phyloP scores from a whole-genome alignment of 2,888 invertebrate genomes.

The Scaptomyza cyrtandrae region DNA sequence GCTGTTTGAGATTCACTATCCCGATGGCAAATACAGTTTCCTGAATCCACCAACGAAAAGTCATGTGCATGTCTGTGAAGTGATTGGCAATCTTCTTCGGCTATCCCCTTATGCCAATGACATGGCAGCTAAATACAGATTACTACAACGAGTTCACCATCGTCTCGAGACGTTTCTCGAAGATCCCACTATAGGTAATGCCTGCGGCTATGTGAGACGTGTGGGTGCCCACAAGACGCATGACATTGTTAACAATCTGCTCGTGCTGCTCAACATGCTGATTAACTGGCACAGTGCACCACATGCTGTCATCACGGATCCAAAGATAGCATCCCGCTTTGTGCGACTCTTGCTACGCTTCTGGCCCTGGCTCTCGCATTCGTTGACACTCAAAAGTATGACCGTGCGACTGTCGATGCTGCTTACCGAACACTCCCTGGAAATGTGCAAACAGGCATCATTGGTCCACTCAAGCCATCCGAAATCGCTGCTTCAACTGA shows the following conservation, averaged over 20 bases:
- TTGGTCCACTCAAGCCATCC: slow-evolving; percentile 57
- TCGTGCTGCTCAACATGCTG: slow-evolving; percentile 76
- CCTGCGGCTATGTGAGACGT: slow-evolving; percentile 79
- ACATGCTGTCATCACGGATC: slow-evolving; percentile 68
- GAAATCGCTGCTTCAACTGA: slow-evolving; percentile 79
- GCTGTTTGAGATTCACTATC: slow-evolving; percentile 67
- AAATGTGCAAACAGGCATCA: slow-evolving; percentile 81
- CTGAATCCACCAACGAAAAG: slow-evolving; percentile 48
- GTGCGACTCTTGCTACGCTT: slow-evolving; percentile 70
- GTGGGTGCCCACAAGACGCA: slow-evolving; percentile 80
- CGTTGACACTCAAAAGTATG: slow-evolving; percentile 70
- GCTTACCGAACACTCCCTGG: slow-evolving; percentile 81
- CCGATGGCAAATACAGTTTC: slow-evolving; percentile 64
- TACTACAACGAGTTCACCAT: slow-evolving; percentile 68
- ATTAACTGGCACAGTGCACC: slow-evolving; percentile 79
- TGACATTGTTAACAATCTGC: slow-evolving; percentile 77
- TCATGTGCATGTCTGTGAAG: slow-evolving; percentile 74
- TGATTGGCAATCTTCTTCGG: slow-evolving; percentile 78
- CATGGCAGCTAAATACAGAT: slow-evolving; percentile 62
- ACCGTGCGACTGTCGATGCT: slow-evolving; percentile 72
- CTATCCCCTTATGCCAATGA: slow-evolving; percentile 65
- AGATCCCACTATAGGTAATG: slow-evolving; percentile 70
- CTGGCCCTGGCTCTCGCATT: slow-evolving; percentile 83
- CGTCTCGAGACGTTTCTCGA: slow-evolving; percentile 76
- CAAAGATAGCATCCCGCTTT: slow-evolving; percentile 59